Conservation (phyloP, 2,888 invertebrate species). For the Alviniconcha strummeri region DNA sequence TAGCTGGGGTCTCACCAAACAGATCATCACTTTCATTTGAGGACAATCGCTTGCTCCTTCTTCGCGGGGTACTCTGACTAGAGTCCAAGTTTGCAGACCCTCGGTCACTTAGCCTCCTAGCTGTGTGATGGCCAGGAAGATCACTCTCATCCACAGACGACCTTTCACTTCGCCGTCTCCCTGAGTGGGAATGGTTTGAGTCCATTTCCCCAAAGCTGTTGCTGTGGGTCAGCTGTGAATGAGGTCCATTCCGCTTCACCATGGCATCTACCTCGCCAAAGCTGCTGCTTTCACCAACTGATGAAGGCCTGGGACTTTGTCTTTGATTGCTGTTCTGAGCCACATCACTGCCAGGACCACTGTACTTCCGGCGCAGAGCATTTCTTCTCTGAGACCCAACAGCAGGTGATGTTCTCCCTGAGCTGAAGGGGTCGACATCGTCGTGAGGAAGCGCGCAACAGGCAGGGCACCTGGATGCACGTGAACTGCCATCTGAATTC, state of each 20-base stretch:
- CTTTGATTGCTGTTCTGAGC: not conserved
- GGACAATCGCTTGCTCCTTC: too few species aligned
- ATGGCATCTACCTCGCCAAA: not conserved
- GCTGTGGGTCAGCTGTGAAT: not conserved
- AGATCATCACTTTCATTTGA: too few species aligned
- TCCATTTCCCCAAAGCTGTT: not conserved
- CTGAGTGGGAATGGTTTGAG: not conserved
- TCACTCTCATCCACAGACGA: not conserved
- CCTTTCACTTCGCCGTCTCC: slow-evolving; percentile 1
- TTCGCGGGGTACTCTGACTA: not conserved
- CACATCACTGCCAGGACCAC: not conserved
- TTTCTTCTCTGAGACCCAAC: not conserved
- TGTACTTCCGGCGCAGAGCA: not conserved
- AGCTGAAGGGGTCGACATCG: slow-evolving; percentile 8
- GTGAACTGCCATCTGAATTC: slow-evolving; percentile 9
- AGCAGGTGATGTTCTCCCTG: slow-evolving; percentile 2
- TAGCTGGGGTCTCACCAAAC: too few species aligned
- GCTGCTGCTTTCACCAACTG: not conserved
- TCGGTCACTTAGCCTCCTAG: not conserved
- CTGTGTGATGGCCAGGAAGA: not conserved
- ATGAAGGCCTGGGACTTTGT: too few species aligned
- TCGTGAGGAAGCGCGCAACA: slow-evolving; percentile 17
- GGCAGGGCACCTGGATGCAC: slow-evolving; percentile 25
- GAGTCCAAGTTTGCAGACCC: not conserved
- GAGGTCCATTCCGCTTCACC: not conserved